Percentiles rank a stretch among this genome's conserved stretches.
These are phyloP conservation scores for Protosalanx chinensis DNA, from an alignment of 2,797 vertebrate genomes.

Conservation along the genomic window DNA sequence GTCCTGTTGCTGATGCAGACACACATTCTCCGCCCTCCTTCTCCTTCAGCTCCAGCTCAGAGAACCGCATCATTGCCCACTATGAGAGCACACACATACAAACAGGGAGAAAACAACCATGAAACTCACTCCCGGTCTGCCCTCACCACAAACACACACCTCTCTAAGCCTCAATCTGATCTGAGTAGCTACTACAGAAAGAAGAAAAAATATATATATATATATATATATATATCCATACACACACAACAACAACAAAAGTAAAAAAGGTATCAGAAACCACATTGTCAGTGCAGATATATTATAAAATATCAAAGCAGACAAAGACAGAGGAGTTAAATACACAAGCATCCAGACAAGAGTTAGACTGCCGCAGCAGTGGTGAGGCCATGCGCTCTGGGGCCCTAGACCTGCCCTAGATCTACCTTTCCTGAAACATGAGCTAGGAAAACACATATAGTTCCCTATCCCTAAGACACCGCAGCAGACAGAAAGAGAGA, in stretches of 20 bases:
- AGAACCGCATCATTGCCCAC: constrained; percentile 99
- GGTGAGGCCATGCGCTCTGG: constrained; percentile 74
- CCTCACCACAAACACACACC: constrained; percentile 41
- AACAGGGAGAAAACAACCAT: constrained; percentile 62
- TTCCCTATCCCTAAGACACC: constrained; percentile 63
- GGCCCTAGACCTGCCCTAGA: constrained; percentile 62
- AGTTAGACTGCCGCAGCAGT: constrained; percentile 73
- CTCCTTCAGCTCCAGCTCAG: constrained; percentile 99
- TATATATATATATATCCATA: too few species aligned
- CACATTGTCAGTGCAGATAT: constrained; percentile 43
- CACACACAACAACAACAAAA: neutral
- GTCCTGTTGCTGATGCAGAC: constrained; percentile 75
- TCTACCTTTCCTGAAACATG: constrained; percentile 71
- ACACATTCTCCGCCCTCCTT: constrained; percentile 80
- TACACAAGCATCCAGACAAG: constrained; percentile 67
- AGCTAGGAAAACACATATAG: constrained; percentile 69
- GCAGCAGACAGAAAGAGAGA: neutral
- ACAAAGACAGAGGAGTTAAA: constrained; percentile 65
- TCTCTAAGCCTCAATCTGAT: constrained; percentile 70
- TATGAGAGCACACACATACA: constrained; percentile 76
- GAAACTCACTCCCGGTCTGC: constrained; percentile 68
- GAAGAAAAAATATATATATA: constrained; percentile 53
- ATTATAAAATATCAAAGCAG: constrained; percentile 53
- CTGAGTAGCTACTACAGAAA: constrained; percentile 70
- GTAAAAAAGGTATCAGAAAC: constrained; percentile 48